Evolutionary conservation across 2,888 invertebrate species (phyloP).

Genomic region (Epistrophe eligans): DNA sequence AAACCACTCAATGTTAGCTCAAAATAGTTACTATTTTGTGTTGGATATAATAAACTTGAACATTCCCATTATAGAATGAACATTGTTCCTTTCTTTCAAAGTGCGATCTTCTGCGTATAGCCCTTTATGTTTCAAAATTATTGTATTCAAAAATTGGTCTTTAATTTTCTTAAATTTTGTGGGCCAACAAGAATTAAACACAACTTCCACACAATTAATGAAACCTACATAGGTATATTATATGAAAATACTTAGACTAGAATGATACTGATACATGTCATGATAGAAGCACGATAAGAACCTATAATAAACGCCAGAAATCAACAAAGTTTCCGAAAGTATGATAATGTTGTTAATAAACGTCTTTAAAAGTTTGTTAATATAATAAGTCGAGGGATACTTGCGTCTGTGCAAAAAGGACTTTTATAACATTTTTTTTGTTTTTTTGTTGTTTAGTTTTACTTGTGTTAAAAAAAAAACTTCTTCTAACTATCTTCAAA

Average conservation of each 20-base stretch:
- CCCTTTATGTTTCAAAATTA: no score
- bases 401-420: constrained; percentile 30
- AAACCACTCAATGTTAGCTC: no score
- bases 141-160: no score
- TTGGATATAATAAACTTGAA: no score
- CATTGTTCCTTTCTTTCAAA: no score
- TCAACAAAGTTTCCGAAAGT: background rate
- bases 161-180: no score
- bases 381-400: constrained; percentile 40
- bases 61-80: no score
- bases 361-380: background rate
- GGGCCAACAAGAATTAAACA: no score
- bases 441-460: background rate
- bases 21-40: no score
- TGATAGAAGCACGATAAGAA: background rate
- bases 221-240: background rate
- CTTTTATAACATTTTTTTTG: background rate
- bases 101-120: no score
- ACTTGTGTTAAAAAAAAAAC: constrained; percentile 12
- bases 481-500: constrained; percentile 27
- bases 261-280: background rate
- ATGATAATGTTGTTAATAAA: background rate
- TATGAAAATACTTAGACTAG: background rate
- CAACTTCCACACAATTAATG: background rate
- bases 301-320: background rate